Evolutionary conservation across 2,888 invertebrate genomes (phyloP).

Genomic region (Lepas anatifera): DNA sequence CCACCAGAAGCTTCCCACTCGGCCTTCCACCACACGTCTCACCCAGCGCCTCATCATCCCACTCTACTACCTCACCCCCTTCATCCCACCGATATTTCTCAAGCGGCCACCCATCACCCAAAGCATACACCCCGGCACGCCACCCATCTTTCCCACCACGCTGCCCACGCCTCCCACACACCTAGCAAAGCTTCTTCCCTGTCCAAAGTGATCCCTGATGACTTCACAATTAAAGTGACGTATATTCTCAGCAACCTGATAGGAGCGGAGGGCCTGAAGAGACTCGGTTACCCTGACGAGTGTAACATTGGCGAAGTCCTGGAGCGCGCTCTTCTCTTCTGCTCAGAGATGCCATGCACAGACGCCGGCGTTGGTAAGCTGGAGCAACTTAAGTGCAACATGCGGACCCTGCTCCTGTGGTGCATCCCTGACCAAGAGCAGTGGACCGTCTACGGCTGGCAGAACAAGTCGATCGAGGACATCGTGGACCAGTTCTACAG

Average conservation of each 20-base stretch:
- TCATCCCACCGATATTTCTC: too few relatives aligned
- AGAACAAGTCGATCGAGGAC: slow-evolving; percentile 24
- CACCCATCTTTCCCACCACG: too few relatives aligned
- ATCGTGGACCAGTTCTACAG: slow-evolving; percentile 22
- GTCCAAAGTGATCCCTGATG: slow-evolving; percentile 15
- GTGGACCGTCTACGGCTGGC: slow-evolving; percentile 25
- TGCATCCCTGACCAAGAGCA: slow-evolving; percentile 24
- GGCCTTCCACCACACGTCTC: slow-evolving; percentile 15
- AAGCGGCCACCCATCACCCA: too few relatives aligned
- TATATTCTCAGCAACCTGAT: slow-evolving; percentile 21
- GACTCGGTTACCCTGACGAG: slow-evolving; percentile 20
- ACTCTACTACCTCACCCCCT: too few relatives aligned
- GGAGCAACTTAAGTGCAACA: slow-evolving; percentile 25
- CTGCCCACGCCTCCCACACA: too few relatives aligned
- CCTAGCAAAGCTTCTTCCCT: too few relatives aligned
- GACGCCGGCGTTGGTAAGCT: slow-evolving; percentile 23
- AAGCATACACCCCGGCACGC: too few relatives aligned
- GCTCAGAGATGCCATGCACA: slow-evolving; percentile 23
- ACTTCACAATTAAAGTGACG: slow-evolving; percentile 20
- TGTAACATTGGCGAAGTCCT: slow-evolving; percentile 22
- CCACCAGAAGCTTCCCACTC: not conserved
- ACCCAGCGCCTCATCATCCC: slow-evolving; percentile 15
- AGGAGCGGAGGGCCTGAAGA: slow-evolving; percentile 18
- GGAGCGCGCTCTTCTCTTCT: slow-evolving; percentile 19
- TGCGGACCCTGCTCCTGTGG: slow-evolving; percentile 23